A percentile compares a stretch with the other conserved stretches of the same genome.
Evolutionary conservation across 2,113 vertebrate species (phyloP).

Genomic region (Toxotes jaculatrix): DNA sequence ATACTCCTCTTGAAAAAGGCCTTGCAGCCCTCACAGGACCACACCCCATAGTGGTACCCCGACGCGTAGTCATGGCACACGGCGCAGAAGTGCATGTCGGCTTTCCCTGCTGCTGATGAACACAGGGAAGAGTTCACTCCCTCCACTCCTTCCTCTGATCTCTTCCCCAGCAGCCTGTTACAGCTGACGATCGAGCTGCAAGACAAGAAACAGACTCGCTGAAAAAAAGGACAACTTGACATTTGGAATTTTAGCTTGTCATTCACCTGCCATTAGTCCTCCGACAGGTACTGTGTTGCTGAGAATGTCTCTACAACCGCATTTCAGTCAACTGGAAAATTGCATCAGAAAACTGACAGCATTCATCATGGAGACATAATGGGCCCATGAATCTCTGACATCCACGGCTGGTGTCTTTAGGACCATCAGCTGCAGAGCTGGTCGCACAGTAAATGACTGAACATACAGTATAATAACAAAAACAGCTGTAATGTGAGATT

Average conservation of each 20-base stretch:
- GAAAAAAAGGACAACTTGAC: slow-evolving; percentile 60
- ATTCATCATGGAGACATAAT: slow-evolving; percentile 5
- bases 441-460: too few species aligned
- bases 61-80: slow-evolving; percentile 96
- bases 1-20: slow-evolving; percentile 98
- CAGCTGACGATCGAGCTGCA: slow-evolving; percentile 66
- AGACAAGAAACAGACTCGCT: slow-evolving; percentile 24
- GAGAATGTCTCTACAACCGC: slow-evolving; percentile 8
- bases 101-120: slow-evolving; percentile 80
- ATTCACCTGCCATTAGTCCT: slow-evolving; percentile 33
- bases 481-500: neutral
- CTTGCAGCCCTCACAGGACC: slow-evolving; percentile 98
- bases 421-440: neutral
- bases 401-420: too few species aligned
- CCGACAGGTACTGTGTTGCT: neutral
- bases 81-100: slow-evolving; percentile 93
- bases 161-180: slow-evolving; percentile 86
- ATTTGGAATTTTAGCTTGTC: slow-evolving; percentile 37
- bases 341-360: neutral
- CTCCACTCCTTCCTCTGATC: slow-evolving; percentile 74
- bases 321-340: slow-evolving; percentile 36
- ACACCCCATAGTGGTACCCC: slow-evolving; percentile 96
- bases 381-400: neutral
- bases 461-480: neutral
- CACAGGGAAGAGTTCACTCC: slow-evolving; percentile 82